These are phyloP conservation scores for Melozone crissalis DNA, from an alignment of 2,113 vertebrate species.

Conservation along the genomic window DNA sequence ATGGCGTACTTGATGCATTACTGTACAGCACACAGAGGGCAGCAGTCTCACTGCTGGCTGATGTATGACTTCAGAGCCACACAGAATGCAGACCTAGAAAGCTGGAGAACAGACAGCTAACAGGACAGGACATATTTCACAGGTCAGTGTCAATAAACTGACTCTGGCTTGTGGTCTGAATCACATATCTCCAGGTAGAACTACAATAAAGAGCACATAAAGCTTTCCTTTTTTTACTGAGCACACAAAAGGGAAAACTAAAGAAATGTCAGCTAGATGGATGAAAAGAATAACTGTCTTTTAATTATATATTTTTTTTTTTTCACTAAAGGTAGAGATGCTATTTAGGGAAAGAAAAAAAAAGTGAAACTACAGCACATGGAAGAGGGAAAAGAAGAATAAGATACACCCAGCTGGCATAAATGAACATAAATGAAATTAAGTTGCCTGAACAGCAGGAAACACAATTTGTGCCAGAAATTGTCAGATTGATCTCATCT, in stretches of 20 bases:
- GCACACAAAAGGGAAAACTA: slow-evolving; percentile 12
- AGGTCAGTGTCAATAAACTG: slow-evolving; percentile 31
- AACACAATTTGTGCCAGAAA: slow-evolving; percentile 62
- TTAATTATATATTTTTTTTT: slow-evolving; percentile 31
- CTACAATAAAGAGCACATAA: slow-evolving; percentile 11
- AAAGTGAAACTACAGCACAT: background rate
- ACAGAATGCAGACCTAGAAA: slow-evolving; percentile 31
- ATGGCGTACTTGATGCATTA: slow-evolving; percentile 43
- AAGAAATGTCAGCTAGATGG: background rate
- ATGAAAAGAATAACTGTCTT: slow-evolving; percentile 1
- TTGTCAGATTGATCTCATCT: slow-evolving; percentile 54
- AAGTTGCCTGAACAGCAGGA: slow-evolving; percentile 60
- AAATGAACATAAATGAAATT: slow-evolving; percentile 68
- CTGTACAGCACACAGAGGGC: background rate
- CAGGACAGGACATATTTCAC: slow-evolving; percentile 14
- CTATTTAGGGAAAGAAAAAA: background rate
- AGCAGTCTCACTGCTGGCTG: slow-evolving; percentile 27
- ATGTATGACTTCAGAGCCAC: slow-evolving; percentile 52
- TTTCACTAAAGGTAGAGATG: background rate
- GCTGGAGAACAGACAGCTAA: slow-evolving; percentile 39
- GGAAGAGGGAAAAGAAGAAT: background rate
- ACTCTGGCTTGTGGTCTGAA: background rate
- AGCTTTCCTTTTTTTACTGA: background rate
- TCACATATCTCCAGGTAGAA: background rate
- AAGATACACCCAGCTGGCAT: slow-evolving; percentile 12